Base-by-base conservation (phyloP, 2,113 vertebrate genomes). In the Collichthys lucidus region DNA sequence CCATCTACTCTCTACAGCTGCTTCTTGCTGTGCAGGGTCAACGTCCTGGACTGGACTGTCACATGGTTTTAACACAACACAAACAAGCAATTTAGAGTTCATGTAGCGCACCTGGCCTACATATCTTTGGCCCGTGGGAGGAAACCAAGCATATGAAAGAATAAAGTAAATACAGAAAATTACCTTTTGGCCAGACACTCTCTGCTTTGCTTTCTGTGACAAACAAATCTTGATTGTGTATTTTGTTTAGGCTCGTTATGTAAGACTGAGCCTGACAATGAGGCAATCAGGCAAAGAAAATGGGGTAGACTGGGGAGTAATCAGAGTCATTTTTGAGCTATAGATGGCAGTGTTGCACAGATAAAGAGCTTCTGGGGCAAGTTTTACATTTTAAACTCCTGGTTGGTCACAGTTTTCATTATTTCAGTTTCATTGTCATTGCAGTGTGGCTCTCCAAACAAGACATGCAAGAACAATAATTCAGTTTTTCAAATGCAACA, bases 261-360 rank as follows among this genome's bases (percentile, higher is more conserved):
- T 46, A 82, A 85, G 65, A 82, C 50, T 12, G 42, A 65, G 47
- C 53, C n/a, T 29, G 56, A 75, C 76, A 80, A 74, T 55, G 44
- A 53, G 24, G 15, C 52, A 68, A 64, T 82, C 55, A 63, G 81
- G 29, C 4, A 59, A 66, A 65, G 19, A 82, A 59, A 74, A 56
- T 3, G 0, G n/a, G 17, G 3, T 22, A 5, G 50, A 68, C 60
- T 80, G 42, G 84, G 50, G 22, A 52, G 79, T 17, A 57, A 60
- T 47, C 68, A 53, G 1, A 55, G 6, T 49, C 49, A 22, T n/a
- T 22, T 22, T 52, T 57, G 16, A 52, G 66, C 90, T 77, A 63
- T 67, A 93, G 92, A 80, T 92, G 93, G 90, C 90, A 88, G 84
- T 89, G 80, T 83, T 91, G 86, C 47, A 71, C 83, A 86, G 59